Evolutionary conservation across 2,888 invertebrate genomes (phyloP).

Genomic region (Tetragonisca angustula): DNA sequence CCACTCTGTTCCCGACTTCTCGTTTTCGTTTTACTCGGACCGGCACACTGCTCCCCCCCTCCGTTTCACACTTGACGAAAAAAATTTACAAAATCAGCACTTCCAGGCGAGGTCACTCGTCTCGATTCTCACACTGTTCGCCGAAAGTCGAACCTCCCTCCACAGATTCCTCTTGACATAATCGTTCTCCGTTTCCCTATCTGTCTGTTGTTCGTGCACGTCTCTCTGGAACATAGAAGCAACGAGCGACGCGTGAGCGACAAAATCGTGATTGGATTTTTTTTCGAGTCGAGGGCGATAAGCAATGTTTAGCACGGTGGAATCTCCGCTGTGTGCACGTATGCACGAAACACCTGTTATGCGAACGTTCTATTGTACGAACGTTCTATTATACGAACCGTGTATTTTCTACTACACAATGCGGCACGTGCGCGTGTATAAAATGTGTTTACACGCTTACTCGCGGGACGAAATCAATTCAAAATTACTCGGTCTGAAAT

Average conservation of each 20-base stretch:
- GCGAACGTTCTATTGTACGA: no score
- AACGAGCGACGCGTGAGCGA: neutral
- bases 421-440: no score
- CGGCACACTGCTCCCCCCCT: neutral
- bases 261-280: neutral
- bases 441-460: no score
- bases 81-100: neutral
- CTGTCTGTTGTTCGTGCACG: no score
- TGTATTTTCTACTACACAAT: no score
- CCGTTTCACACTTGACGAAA: no score
- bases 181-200: neutral
- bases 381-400: no score
- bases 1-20: conserved; percentile 12
- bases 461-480: no score
- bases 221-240: conserved; percentile 16
- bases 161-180: neutral
- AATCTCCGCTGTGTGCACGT: no score
- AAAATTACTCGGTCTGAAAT: no score
- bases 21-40: neutral
- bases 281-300: neutral
- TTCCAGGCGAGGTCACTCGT: neutral
- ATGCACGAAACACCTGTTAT: neutral
- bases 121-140: neutral
- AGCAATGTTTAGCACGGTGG: neutral
- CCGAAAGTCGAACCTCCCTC: no score